Base-by-base conservation (phyloP, 2,797 vertebrate species). In the Molothrus ater region DNA sequence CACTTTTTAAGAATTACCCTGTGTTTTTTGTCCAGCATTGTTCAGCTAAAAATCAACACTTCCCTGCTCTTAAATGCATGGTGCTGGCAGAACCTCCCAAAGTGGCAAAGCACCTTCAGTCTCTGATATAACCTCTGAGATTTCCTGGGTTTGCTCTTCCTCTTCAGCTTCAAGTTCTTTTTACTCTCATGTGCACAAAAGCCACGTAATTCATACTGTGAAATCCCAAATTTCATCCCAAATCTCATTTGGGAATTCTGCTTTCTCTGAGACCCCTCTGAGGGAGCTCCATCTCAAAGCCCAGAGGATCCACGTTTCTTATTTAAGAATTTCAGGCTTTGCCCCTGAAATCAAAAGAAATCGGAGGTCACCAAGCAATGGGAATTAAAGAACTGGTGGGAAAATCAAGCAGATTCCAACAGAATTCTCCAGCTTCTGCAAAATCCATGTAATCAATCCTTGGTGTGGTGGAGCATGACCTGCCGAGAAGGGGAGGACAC, bases 241-340 rank as follows among this genome's bases (percentile, higher is more conserved):
- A 43, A 19, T 88, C 34, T 36, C 29, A 18, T n/a, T n/a, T n/a
- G 18, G 43, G 17, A 80, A 40, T 53, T 66, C 43, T 59, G 8
- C 32, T 53, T 83, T 50, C 13, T 60, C 8, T 64, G 61, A 36
- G 56, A 13, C 48, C 68, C 8, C 43, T 4, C 43, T 5, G 65
- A 48, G 56, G 25, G 19, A 85, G 13, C 21, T 91, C 29, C 14
- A 24, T 15, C n/a, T 66, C 56, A 60, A 38, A 85, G 31, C n/a
- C 36, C 1, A 1, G 7, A 18, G 12, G 10, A 48, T 29, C 50
- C 36, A 8, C 1, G 0, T 8, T 31, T 34, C 31, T n/a, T 16
- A 22, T 31, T 19, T 32, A 11, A 32, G 25, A 51, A 25, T 59
- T 72, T 66, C 69, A 60, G 31, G 48, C 25, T 18, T 43, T 80